Evolutionary conservation across 2,113 vertebrate genomes (phyloP), one percentile per base, ranked within the genome.

Genomic region (Mesocricetus auratus): DNA sequence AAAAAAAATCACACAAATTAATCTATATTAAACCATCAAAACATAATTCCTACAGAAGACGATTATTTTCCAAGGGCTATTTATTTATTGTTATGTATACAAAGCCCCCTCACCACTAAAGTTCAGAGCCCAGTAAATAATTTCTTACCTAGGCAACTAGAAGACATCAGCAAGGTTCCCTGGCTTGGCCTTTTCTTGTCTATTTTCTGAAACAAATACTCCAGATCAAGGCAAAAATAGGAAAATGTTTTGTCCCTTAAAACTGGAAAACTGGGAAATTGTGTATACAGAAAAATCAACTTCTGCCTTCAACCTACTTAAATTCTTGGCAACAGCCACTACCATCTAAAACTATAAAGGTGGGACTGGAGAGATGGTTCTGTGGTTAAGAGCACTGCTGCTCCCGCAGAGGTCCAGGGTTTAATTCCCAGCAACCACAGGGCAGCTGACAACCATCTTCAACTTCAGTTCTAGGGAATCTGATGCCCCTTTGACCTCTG

Each of bases 181-280:
- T 81, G 29, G 33, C 26, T 58, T 87, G 39, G 58, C 39, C 16
- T 17, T 29, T 92, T 91, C 93, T 85, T 29, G 81, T 74, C 58
- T 62, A 96, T 85, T 96, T 62, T 92, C 66, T 90, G 86, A 89
- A 86, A 92, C 39, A 97, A 83, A 93, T 90, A 42, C 86, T 92
- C 36, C 29, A 58, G 42, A 56, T 96, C 50, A 89, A 77, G 60
- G 82, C 17, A 74, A 68, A 78, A 73, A 87, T 31, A n/a, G 78
- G 16, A 94, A 90, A 19, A 89, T 53, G 7, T 89, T 90, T 86
- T 92, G 39, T 45, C 91, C 17, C 45, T 64, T 75, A 97, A 77
- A 94, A 83, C 10, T 91, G 13, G 24, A 89, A 50, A 97, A 95
- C 24, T 93, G 64, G 47, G n/a, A 90, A 94, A 82, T 85, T 75